Evolutionary conservation across 2,888 invertebrate genomes (phyloP).

Genomic region (Chorisops tibialis): DNA sequence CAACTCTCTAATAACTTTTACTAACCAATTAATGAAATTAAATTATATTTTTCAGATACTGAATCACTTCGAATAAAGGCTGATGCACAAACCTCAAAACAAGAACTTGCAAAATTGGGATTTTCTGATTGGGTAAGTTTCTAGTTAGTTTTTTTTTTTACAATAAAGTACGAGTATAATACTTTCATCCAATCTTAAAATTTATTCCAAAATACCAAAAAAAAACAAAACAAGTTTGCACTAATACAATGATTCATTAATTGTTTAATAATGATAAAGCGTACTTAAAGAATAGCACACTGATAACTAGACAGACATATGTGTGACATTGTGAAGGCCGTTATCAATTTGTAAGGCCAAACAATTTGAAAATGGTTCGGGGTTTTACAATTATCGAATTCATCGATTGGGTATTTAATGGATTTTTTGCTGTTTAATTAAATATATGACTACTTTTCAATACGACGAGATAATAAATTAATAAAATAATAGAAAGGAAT

Average conservation of each 20-base stretch:
- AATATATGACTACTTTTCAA: too few relatives aligned
- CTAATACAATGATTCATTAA: background rate
- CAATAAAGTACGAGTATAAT: too few relatives aligned
- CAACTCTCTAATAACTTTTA: background rate
- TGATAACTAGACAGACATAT: too few relatives aligned
- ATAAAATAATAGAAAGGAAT: too few relatives aligned
- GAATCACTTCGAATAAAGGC: constrained; percentile 62
- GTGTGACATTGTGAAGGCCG: constrained; percentile 22
- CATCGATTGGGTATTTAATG: too few relatives aligned
- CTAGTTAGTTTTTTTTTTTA: too few relatives aligned
- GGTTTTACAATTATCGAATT: too few relatives aligned
- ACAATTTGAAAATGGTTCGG: background rate
- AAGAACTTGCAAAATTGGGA: constrained; percentile 76
- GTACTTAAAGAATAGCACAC: too few relatives aligned
- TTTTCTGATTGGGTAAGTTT: constrained; percentile 85
- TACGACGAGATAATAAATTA: too few relatives aligned
- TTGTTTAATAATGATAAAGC: too few relatives aligned
- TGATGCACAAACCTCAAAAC: constrained; percentile 60
- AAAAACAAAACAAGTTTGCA: background rate
- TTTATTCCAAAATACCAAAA: background rate
- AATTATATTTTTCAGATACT: constrained; percentile 60
- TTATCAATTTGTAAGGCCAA: background rate
- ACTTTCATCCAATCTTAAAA: background rate
- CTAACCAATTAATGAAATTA: background rate
- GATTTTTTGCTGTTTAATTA: too few relatives aligned